A percentile compares a stretch with the other conserved stretches of the same genome.
Conservation (phyloP, 2,113 vertebrate genomes). For the Pipa parva region DNA sequence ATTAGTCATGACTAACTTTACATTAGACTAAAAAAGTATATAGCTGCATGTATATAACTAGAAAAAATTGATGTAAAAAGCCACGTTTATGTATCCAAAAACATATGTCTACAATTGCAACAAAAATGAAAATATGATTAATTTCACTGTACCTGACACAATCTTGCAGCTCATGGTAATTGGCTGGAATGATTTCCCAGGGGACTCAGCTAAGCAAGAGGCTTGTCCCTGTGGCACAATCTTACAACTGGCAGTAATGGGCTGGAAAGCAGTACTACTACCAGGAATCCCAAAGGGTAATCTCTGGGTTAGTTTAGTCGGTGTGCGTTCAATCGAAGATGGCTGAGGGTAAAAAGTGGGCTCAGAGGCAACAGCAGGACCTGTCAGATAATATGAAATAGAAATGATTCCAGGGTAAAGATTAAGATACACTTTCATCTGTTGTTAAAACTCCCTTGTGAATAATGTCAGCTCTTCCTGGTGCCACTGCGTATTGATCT, state of each 20-base stretch:
- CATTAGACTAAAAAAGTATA: no score
- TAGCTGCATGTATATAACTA: no score
- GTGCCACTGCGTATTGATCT: no score
- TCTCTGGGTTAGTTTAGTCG: constrained; percentile 82
- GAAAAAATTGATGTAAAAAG: no score
- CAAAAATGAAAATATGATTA: no score
- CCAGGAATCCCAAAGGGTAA: constrained; percentile 85
- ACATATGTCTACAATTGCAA: no score
- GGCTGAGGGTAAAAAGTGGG: constrained; percentile 65
- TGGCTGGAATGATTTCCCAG: constrained; percentile 94
- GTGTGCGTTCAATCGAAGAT: constrained; percentile 79
- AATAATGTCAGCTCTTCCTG: no score
- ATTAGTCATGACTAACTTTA: no score
- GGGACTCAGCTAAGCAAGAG: constrained; percentile 85
- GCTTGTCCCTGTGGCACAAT: constrained; percentile 86
- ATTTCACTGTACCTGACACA: constrained; percentile 80
- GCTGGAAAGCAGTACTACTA: constrained; percentile 98
- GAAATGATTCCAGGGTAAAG: no score
- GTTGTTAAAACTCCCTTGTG: no score
- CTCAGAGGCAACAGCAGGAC: constrained; percentile 8
- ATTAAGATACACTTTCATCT: no score
- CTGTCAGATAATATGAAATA: not conserved
- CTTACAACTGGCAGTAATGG: constrained; percentile 96
- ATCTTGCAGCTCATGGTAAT: constrained; percentile 99
- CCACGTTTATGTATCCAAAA: no score